These are phyloP conservation scores for Sparidentex hasta DNA, from an alignment of 2,797 vertebrate genomes.

Conservation along the genomic window DNA sequence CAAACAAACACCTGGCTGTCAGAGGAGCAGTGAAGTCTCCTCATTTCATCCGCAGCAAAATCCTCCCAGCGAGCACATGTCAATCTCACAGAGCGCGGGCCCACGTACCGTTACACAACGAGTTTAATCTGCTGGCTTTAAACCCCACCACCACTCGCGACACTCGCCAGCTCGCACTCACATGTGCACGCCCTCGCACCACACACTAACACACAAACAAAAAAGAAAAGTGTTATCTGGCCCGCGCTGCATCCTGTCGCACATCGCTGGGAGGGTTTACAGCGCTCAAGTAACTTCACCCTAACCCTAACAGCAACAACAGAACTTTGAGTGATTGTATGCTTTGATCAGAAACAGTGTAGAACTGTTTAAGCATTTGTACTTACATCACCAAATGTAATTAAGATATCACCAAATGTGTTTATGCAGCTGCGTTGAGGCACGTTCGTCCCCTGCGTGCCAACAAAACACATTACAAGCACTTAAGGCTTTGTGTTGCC, in stretches of 20 bases:
- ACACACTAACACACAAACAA: conserved; percentile 8
- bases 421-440: neutral
- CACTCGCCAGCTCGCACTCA: neutral
- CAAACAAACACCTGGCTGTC: neutral
- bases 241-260: conserved; percentile 1
- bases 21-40: conserved; percentile 10
- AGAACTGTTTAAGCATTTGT: neutral
- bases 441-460: neutral
- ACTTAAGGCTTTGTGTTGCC: neutral
- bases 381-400: neutral
- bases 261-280: conserved; percentile 6
- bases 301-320: too few relatives aligned
- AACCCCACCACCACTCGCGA: conserved; percentile 29
- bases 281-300: neutral
- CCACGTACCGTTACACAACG: conserved; percentile 60
- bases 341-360: neutral
- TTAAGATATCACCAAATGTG: neutral
- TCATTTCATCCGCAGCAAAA: conserved; percentile 18
- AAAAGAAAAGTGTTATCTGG: conserved; percentile 4
- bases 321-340: neutral
- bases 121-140: conserved; percentile 58
- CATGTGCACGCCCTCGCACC: neutral
- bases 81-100: conserved; percentile 47
- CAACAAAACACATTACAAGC: neutral
- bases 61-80: conserved; percentile 45